Evolutionary conservation across 2,113 vertebrate genomes (phyloP).

Genomic region (Euleptes europaea): DNA sequence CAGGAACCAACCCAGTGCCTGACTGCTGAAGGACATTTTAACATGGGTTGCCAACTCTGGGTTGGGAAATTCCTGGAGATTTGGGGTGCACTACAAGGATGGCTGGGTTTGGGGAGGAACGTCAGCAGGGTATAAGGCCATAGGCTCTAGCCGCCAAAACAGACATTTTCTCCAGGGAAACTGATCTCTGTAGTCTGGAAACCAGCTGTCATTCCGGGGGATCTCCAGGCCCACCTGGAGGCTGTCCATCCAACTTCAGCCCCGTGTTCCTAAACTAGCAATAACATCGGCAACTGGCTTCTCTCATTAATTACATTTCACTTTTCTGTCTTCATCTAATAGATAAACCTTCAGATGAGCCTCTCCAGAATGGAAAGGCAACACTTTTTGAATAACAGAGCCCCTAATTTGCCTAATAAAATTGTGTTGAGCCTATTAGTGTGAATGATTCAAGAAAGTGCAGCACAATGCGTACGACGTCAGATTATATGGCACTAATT

Average conservation of each 20-base stretch:
- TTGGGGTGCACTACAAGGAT: too few species aligned
- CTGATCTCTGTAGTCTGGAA: too few species aligned
- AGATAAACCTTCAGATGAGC: neutral
- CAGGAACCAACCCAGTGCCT: neutral
- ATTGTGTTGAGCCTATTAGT: neutral
- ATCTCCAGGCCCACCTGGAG: too few species aligned
- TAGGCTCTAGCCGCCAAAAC: too few species aligned
- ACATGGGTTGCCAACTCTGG: too few species aligned
- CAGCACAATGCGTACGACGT: neutral
- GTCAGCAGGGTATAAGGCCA: too few species aligned
- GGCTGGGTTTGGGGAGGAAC: too few species aligned
- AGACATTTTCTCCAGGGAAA: too few species aligned
- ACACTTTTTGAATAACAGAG: neutral
- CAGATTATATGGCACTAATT: constrained; percentile 1
- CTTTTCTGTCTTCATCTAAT: neutral
- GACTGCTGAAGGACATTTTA: neutral
- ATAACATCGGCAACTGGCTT: neutral
- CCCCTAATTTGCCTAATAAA: neutral
- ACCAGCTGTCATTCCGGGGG: too few species aligned
- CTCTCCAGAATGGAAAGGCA: neutral
- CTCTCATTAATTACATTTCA: neutral
- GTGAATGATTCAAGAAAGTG: neutral
- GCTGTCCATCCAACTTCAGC: too few species aligned
- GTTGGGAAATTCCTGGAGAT: too few species aligned
- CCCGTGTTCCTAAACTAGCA: neutral